Conservation (phyloP, 2,888 invertebrate genomes). For the Dusona sp. region DNA sequence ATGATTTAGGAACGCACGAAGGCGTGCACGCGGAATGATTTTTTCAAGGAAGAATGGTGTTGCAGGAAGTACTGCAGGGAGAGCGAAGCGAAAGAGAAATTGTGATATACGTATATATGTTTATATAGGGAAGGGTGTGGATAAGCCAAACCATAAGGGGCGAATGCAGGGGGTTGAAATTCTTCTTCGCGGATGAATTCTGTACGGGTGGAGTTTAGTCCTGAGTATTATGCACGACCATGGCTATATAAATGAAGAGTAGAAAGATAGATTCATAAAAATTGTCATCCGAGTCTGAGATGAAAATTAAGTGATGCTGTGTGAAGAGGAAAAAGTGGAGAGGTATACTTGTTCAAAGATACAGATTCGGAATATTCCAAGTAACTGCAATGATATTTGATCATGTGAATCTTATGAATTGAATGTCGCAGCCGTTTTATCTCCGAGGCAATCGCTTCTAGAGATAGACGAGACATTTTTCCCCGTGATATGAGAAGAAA, state of each 20-base stretch:
- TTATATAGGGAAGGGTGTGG: neutral
- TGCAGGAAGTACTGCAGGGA: conserved; percentile 24
- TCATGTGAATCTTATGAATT: conserved; percentile 20
- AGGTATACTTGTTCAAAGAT: too few relatives aligned
- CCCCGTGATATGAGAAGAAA: conserved; percentile 29
- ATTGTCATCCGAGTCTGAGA: too few relatives aligned
- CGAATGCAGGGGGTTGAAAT: conserved; percentile 5
- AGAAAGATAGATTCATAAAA: too few relatives aligned
- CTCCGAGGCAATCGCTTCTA: conserved; percentile 17
- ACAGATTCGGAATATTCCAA: neutral
- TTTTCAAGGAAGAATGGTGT: conserved; percentile 27
- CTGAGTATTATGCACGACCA: too few relatives aligned
- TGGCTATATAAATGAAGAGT: too few relatives aligned
- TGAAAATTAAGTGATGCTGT: too few relatives aligned
- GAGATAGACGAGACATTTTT: conserved; percentile 14
- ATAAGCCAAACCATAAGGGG: neutral
- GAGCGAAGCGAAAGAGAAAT: neutral
- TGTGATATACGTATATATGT: neutral
- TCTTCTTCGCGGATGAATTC: conserved; percentile 30
- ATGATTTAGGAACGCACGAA: conserved; percentile 43
- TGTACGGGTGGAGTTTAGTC: too few relatives aligned
- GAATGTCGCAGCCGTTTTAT: conserved; percentile 17
- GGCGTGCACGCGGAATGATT: conserved; percentile 60
- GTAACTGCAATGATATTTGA: conserved; percentile 20
- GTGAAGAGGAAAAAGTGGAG: too few relatives aligned